phyloP scores from a whole-genome alignment of 2,113 vertebrate species.

The Bos taurus region ARS-UCD2.0 NC_037354.1:15789001-15789500 shows the following conservation, averaged over 20 bases:
- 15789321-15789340: constrained; percentile 85
- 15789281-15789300: constrained; percentile 89
- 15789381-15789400: constrained; percentile 85
- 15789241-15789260: constrained; percentile 81
- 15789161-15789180: constrained; percentile 86
- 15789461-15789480: constrained; percentile 83
- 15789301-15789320: constrained; percentile 82
- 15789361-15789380: constrained; percentile 81
- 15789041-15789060: not conserved
- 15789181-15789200: constrained; percentile 94
- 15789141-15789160: constrained; percentile 57
- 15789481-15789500: constrained; percentile 75
- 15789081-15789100: not conserved
- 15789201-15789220: constrained; percentile 84
- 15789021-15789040: not conserved
- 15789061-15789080: constrained; percentile 19
- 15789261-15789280: constrained; percentile 83
- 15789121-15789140: not conserved
- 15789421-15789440: constrained; percentile 84
- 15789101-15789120: not conserved
- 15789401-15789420: constrained; percentile 80
- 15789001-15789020: not conserved
- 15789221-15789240: constrained; percentile 86
- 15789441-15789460: constrained; percentile 80
- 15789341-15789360: constrained; percentile 82